Percentiles rank a stretch among this genome's conserved stretches.
phyloP scores from a whole-genome alignment of 2,888 invertebrate genomes.

The Cephus spinipes region DNA sequence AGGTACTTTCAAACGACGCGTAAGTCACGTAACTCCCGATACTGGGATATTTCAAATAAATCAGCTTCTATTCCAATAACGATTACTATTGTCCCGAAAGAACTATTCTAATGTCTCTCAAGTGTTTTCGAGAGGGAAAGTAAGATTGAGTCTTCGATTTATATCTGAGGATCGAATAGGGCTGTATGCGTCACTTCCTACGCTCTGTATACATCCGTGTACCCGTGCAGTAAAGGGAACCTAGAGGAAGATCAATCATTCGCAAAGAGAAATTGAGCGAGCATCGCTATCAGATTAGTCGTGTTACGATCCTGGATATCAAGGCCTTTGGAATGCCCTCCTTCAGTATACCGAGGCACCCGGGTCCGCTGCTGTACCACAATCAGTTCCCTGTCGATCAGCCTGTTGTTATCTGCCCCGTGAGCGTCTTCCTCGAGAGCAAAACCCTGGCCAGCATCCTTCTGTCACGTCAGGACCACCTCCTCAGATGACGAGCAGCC shows the following conservation, averaged over 20 bases:
- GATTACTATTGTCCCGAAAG: not conserved
- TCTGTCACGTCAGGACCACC: slow-evolving; percentile 50
- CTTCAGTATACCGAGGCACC: slow-evolving; percentile 24
- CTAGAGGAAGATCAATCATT: slow-evolving; percentile 7
- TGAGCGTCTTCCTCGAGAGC: not conserved
- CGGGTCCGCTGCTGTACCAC: not conserved
- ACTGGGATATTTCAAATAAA: not conserved
- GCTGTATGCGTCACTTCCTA: slow-evolving; percentile 16
- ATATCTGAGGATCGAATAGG: not conserved
- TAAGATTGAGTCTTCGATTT: not conserved
- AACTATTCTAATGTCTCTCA: not conserved
- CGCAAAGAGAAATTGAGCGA: not conserved
- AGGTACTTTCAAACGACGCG: not conserved
- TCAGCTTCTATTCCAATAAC: not conserved
- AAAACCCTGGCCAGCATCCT: slow-evolving; percentile 13
- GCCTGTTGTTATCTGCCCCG: not conserved
- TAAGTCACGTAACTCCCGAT: not conserved
- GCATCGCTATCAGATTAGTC: slow-evolving; percentile 10
- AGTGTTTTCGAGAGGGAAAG: not conserved
- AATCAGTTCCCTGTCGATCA: slow-evolving; percentile 1
- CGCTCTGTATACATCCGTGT: slow-evolving; percentile 14
- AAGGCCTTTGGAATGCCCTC: slow-evolving; percentile 48
- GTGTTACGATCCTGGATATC: slow-evolving; percentile 12
- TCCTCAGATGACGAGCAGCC: slow-evolving; percentile 59
- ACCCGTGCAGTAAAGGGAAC: slow-evolving; percentile 17